Evolutionary conservation across 2,113 vertebrate genomes (phyloP), one percentile per base, ranked within the genome.

Genomic region (Heterocephalus glaber): DNA sequence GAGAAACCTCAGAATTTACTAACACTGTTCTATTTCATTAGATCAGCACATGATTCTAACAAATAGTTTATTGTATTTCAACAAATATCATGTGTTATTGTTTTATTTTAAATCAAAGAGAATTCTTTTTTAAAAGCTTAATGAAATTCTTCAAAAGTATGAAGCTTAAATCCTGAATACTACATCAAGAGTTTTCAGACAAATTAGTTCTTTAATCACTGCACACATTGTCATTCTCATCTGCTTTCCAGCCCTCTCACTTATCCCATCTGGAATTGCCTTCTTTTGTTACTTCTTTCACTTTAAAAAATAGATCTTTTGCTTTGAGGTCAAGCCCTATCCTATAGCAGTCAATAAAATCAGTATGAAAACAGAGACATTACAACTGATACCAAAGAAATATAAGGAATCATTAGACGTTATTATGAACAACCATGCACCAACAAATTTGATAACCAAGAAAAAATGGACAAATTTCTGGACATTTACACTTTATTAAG

Each of bases 311-410:
- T 17, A 54, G 30, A 84, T 30, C 3, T 20, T 76, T 80, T 76
- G 86, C 84, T 92, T 92, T n/a, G 49, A 88, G 44, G 49, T 90
- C 82, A 90, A n/a, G 13, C 24, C 41, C 65, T 68, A 35, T 41
- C 13, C 13, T 20, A 35, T 22, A 7, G 54, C 74, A 30, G 76
- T 82, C 79, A 90, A 38, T 70, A 38, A 54, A 13, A 68, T 7
- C 33, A 52, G 30, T 66, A 30, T 49, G 19, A 35, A 85, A 35
- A 65, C 0, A 5, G 81, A 84, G 41, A 47, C 5, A 47, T 47
- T 33, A 33, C 38, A 84, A 47, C 14, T 84, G 24, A 44, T 61
- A 61, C 7, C 38, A 63, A 3, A 84, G 38, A 41, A 41, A 60
- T n/a, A n/a, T n/a, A 38, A 61, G 13, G 13, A 83, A 72, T 61